phyloP scores from a whole-genome alignment of 2,113 vertebrate species.

The Peromyscus californicus region DNA sequence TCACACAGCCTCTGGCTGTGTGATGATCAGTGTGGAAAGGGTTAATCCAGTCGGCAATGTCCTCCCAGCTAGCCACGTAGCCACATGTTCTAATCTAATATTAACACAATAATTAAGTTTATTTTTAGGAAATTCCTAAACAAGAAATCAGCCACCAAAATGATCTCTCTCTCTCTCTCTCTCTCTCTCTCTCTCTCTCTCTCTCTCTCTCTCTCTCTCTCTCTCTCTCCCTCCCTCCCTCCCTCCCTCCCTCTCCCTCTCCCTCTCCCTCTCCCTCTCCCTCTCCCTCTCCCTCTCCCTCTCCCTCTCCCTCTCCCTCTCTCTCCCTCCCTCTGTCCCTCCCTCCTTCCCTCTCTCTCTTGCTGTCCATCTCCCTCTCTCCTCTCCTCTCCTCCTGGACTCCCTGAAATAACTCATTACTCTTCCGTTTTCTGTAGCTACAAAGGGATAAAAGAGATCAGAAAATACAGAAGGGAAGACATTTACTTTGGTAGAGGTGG shows the following conservation, averaged over 20 bases:
- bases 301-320: background rate
- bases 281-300: too few relatives aligned
- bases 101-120: slow-evolving; percentile 61
- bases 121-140: slow-evolving; percentile 60
- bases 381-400: background rate
- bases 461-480: background rate
- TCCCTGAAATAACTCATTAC: background rate
- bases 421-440: background rate
- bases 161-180: background rate
- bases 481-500: background rate
- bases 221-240: too few relatives aligned
- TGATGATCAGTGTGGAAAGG: background rate
- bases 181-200: background rate
- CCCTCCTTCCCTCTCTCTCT: background rate
- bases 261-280: too few relatives aligned
- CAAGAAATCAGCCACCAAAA: slow-evolving; percentile 3
- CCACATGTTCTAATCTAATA: slow-evolving; percentile 24
- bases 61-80: background rate
- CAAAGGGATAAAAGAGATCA: background rate
- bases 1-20: background rate
- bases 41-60: background rate
- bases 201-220: too few relatives aligned
- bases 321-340: background rate
- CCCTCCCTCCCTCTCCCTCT: background rate
- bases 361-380: background rate